Evolutionary conservation across 2,888 invertebrate genomes (phyloP), one percentile per base, ranked within the genome.

Genomic region (Plebejus argus): DNA sequence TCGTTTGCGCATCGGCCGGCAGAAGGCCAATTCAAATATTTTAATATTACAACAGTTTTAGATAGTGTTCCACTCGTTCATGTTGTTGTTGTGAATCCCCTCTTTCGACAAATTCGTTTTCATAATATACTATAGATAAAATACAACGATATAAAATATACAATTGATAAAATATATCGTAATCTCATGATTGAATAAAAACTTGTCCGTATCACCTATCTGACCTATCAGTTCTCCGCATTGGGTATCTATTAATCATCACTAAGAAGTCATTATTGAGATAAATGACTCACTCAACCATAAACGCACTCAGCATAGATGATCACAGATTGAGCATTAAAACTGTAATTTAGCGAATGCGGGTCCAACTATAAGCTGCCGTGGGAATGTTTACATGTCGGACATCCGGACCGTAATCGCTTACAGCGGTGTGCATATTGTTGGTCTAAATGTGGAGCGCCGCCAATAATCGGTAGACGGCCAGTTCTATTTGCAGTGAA

Each of bases 401-500:
- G 78, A 81, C 80, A 79, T 82, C 81, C 81, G 79, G 72, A 49
- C 76, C 77, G 78, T 79, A 80, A 79, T 75, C 76, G 76, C 77
- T 76, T 70, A 78, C 76, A 76, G 78, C 76, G 75, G 78, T 80
- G 75, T 77, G 78, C 78, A 20, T 49, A 28, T 18, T 74, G 74
- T 49, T 53, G 76, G 80, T 76, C 78, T 84, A 82, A 85, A 85
- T 83, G 82, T 83, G 83, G 82, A 86, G 83, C 85, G 85, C 83
- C 84, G 85, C 85, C 87, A 86, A 86, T 88, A 86, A 86, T 86
- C 85, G 82, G 84, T 84, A 88, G 88, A 88, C 88, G 84, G 85
- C 83, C 84, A 83, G 83, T 83, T 85, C 85, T 87, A 87, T 90
- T 88, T 89, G 88, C 85, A 90, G 90, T 90, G 91, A 91, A 91